phyloP scores from a whole-genome alignment of 2,113 vertebrate genomes.

The Ginglymostoma cirratum region DNA sequence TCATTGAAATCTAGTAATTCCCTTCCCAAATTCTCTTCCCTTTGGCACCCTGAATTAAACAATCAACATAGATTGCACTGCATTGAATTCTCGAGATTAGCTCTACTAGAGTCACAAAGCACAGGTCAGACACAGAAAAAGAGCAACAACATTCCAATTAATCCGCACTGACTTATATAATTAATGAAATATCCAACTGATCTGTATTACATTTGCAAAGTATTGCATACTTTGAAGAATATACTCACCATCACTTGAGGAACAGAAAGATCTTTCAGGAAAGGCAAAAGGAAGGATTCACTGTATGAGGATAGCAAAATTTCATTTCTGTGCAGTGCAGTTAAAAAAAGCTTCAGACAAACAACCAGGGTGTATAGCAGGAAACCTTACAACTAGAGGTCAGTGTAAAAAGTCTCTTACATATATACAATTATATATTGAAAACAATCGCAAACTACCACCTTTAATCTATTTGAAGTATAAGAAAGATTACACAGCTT shows the following conservation, averaged over 20 bases:
- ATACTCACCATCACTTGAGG: conserved; percentile 75
- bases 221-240: not conserved
- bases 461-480: not conserved
- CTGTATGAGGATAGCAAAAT: conserved; percentile 72
- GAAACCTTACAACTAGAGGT: not conserved
- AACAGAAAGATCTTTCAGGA: conserved; percentile 80
- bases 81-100: not conserved
- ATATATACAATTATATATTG: not conserved
- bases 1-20: not conserved
- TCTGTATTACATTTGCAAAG: not conserved
- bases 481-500: no score
- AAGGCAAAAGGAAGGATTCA: conserved; percentile 77
- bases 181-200: not conserved
- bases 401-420: not conserved
- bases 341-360: conserved; percentile 54
- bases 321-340: conserved; percentile 69
- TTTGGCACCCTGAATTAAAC: not conserved
- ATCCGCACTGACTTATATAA: not conserved
- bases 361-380: not conserved
- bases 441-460: not conserved
- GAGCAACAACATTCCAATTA: not conserved
- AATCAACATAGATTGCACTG: not conserved
- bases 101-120: not conserved
- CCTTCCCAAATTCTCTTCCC: not conserved
- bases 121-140: not conserved